These are phyloP conservation scores for Aldabrachelys gigantea DNA, from an alignment of 2,113 vertebrate species.

Conservation along the genomic window DNA sequence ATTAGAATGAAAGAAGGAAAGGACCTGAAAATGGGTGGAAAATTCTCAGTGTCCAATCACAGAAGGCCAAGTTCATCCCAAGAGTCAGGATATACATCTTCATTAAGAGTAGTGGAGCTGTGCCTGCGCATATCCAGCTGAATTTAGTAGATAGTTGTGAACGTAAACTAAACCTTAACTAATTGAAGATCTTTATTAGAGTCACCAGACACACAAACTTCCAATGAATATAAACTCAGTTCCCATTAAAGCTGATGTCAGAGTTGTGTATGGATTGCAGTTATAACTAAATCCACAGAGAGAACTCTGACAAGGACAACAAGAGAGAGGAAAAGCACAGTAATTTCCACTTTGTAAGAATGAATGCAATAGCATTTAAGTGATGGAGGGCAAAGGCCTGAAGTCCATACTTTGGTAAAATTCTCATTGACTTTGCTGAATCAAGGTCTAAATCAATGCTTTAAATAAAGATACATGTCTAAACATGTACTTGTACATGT, in stretches of 20 bases:
- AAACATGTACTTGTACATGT: not conserved
- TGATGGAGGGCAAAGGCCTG: not conserved
- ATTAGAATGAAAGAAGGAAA: not conserved
- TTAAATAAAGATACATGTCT: not conserved
- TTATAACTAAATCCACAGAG: not conserved
- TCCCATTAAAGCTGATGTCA: not conserved
- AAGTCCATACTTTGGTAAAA: not conserved
- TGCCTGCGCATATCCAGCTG: not conserved
- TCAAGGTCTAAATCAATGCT: not conserved
- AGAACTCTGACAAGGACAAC: rapidly evolving
- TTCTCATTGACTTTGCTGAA: not conserved
- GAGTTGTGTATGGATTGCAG: not conserved
- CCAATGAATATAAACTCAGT: not conserved
- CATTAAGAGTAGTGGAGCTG: not conserved
- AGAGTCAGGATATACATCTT: not conserved
- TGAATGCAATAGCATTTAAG: rapidly evolving
- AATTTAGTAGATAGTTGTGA: rapidly evolving
- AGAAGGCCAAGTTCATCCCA: not conserved
- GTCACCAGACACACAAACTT: rapidly evolving
- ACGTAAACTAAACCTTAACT: not conserved
- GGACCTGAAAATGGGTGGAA: not conserved
- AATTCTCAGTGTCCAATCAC: not conserved
- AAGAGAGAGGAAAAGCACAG: not conserved
- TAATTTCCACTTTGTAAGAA: rapidly evolving
- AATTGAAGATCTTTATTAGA: not conserved